Evolutionary conservation across 2,888 invertebrate genomes (phyloP).

Genomic region (Diarsia dahlii): DNA sequence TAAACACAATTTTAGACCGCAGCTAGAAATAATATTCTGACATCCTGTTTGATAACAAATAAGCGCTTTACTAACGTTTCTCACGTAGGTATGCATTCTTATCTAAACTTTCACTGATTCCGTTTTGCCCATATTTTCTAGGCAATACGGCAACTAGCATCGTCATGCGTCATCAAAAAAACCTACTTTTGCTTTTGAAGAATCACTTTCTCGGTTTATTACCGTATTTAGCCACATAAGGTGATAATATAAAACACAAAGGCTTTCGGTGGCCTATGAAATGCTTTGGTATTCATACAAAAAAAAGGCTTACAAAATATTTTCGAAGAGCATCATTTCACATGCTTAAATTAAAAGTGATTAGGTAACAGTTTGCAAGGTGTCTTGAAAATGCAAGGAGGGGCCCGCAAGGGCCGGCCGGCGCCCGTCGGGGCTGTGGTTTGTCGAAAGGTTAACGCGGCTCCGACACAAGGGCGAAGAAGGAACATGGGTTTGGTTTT

Average conservation of each 20-base stretch:
- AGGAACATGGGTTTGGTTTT: too few relatives aligned
- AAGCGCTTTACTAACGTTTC: background rate
- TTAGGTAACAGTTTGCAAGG: background rate
- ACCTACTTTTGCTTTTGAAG: conserved; percentile 34
- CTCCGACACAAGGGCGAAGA: too few relatives aligned
- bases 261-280: background rate
- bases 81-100: background rate
- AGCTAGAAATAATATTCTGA: background rate
- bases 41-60: background rate
- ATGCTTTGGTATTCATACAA: background rate
- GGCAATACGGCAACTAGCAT: conserved; percentile 7
- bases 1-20: background rate
- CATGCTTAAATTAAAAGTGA: background rate
- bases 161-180: conserved; percentile 49
- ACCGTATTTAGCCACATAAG: conserved; percentile 1
- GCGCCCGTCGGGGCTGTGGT: too few relatives aligned
- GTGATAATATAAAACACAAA: background rate
- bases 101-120: conserved; percentile 46
- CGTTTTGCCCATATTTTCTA: background rate
- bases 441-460: too few relatives aligned
- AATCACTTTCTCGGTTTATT: conserved; percentile 42
- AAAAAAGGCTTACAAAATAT: background rate
- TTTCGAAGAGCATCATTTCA: background rate
- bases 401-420: too few relatives aligned
- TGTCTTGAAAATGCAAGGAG: too few relatives aligned